These are phyloP conservation scores for Nyctibius bracteatus DNA, from an alignment of 2,113 vertebrate species.

Conservation along the genomic window DNA sequence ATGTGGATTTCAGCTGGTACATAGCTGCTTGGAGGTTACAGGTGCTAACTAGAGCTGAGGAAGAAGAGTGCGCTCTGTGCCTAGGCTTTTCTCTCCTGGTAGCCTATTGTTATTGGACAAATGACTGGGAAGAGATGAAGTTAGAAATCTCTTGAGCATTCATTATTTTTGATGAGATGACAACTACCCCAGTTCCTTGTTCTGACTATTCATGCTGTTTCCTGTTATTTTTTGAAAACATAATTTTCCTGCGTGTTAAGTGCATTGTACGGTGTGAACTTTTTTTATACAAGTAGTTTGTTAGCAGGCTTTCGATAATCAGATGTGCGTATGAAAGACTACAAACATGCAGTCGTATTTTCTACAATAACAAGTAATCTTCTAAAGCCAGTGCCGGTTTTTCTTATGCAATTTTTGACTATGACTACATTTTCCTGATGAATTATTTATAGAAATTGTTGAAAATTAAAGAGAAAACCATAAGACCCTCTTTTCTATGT, in stretches of 20 bases:
- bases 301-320: not conserved
- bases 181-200: slow-evolving; percentile 65
- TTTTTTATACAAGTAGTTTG: slow-evolving; percentile 5
- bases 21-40: slow-evolving; percentile 74
- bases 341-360: not conserved
- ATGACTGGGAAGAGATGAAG: slow-evolving; percentile 68
- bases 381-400: not conserved
- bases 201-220: slow-evolving; percentile 62
- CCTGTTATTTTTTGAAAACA: slow-evolving; percentile 55
- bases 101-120: slow-evolving; percentile 71
- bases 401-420: not conserved
- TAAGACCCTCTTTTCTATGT: slow-evolving; percentile 36
- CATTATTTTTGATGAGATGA: slow-evolving; percentile 86
- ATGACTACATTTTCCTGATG: not conserved
- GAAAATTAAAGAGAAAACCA: slow-evolving; percentile 35
- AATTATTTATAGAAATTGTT: slow-evolving; percentile 30
- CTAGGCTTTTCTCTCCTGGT: slow-evolving; percentile 51
- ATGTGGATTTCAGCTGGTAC: slow-evolving; percentile 75
- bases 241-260: slow-evolving; percentile 56
- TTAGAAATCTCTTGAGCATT: slow-evolving; percentile 79
- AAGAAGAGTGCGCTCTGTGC: slow-evolving; percentile 8
- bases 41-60: slow-evolving; percentile 74
- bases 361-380: not conserved
- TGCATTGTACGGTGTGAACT: slow-evolving; percentile 30
- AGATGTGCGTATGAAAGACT: not conserved